These are phyloP conservation scores for Platalea minor DNA, from an alignment of 2,797 vertebrate genomes.

Conservation along the genomic window DNA sequence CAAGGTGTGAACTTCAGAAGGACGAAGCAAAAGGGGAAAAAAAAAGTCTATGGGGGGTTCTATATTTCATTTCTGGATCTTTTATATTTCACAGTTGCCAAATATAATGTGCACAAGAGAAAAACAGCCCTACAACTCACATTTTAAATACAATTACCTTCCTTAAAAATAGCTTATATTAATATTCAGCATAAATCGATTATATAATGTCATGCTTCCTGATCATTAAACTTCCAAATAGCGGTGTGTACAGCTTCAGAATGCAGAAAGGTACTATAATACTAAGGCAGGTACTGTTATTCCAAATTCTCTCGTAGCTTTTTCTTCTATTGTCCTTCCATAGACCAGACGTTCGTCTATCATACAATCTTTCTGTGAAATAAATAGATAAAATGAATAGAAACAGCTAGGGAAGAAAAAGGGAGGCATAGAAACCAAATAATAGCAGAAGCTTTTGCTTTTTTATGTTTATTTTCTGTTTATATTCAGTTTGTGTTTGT, in stretches of 20 bases:
- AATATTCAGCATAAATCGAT: background rate
- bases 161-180: background rate
- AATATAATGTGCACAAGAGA: background rate
- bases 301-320: background rate
- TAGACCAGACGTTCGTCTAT: background rate
- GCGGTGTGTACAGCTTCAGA: background rate
- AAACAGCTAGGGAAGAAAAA: background rate
- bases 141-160: background rate
- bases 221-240: background rate
- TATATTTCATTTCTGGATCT: background rate
- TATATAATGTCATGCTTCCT: background rate
- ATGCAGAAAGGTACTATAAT: background rate
- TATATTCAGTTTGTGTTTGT: background rate
- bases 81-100: background rate
- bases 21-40: accelerated
- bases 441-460: background rate
- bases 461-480: background rate
- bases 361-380: background rate
- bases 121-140: background rate
- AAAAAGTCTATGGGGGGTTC: background rate
- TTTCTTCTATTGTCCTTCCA: background rate
- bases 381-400: background rate
- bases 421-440: background rate
- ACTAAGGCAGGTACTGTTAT: background rate
- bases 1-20: background rate